Conservation (phyloP, 2,888 invertebrate genomes). For the Magallana nippona region DNA sequence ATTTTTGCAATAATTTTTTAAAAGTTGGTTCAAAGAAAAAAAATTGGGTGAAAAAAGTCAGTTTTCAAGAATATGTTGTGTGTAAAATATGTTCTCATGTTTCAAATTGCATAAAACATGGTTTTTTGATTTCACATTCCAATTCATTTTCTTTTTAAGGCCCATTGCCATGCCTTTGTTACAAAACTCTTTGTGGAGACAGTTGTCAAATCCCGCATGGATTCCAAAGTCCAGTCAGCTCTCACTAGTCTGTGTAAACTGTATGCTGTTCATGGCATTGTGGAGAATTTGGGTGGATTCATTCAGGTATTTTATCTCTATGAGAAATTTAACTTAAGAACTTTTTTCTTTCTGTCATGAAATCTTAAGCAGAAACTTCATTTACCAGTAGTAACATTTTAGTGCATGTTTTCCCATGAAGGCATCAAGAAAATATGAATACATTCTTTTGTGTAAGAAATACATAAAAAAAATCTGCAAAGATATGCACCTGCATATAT, state of each 20-base stretch:
- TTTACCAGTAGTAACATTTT: too few species aligned
- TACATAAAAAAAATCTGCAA: too few species aligned
- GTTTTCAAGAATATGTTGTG: too few species aligned
- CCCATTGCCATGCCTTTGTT: conserved; percentile 91
- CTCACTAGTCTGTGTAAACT: conserved; percentile 88
- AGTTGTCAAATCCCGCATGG: conserved; percentile 79
- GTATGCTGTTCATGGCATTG: conserved; percentile 88
- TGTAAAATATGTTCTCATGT: too few species aligned
- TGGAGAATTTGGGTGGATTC: conserved; percentile 88
- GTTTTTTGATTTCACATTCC: background rate
- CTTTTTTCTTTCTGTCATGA: background rate
- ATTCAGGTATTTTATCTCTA: conserved; percentile 84
- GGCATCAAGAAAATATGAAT: too few species aligned
- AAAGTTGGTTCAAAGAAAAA: too few species aligned
- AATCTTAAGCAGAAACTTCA: too few species aligned
- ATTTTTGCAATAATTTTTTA: too few species aligned
- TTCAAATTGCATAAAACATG: too few species aligned
- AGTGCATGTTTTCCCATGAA: too few species aligned
- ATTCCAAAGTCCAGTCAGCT: conserved; percentile 84
- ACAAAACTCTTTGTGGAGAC: conserved; percentile 84
- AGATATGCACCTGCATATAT: background rate
- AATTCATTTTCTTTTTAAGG: conserved; percentile 79
- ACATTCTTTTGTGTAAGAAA: too few species aligned
- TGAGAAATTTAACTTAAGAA: background rate
- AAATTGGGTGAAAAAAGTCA: too few species aligned